Conservation (phyloP, 92 coral and sea anemone genomes). For the Epizoanthus rinbou region DNA sequence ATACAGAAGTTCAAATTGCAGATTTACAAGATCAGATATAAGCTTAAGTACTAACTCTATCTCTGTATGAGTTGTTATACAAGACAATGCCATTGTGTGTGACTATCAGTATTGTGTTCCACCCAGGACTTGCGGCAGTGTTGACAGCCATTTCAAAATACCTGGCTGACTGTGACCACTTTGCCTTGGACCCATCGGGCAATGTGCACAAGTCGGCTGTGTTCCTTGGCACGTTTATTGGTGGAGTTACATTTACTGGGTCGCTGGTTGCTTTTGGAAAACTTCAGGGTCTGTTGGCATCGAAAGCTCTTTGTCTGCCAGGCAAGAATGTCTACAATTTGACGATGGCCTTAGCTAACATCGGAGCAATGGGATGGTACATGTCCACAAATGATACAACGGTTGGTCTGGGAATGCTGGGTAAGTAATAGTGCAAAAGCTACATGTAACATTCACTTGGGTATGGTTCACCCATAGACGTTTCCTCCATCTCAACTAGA, state of each 20-base stretch:
- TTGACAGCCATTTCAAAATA: constrained; percentile 95
- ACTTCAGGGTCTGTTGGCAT: constrained; percentile 85
- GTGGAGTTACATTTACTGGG: constrained; percentile 97
- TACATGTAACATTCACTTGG: not conserved
- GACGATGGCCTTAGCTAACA: constrained; percentile 92
- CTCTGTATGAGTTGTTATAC: too few species aligned
- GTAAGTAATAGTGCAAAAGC: constrained; percentile 49
- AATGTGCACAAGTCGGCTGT: constrained; percentile 97
- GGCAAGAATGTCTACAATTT: constrained; percentile 89
- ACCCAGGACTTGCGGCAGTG: constrained; percentile 90
- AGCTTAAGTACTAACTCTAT: too few species aligned
- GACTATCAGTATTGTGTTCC: too few species aligned
- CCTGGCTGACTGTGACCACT: constrained; percentile 84
- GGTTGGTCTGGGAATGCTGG: constrained; percentile 87
- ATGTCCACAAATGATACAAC: constrained; percentile 88
- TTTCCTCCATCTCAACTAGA: not conserved
- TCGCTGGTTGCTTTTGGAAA: constrained; percentile 97
- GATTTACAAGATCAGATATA: too few species aligned
- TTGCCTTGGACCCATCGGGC: constrained; percentile 91
- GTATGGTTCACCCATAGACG: not conserved
- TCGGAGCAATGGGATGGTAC: constrained; percentile 93
- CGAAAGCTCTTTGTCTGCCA: constrained; percentile 82
- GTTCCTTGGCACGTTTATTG: constrained; percentile 96
- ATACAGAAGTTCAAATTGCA: too few species aligned
- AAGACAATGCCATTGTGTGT: too few species aligned